Evolutionary conservation across 1,140 invertebrate species (phyloP).

Genomic region (Lethocerus indicus): DNA sequence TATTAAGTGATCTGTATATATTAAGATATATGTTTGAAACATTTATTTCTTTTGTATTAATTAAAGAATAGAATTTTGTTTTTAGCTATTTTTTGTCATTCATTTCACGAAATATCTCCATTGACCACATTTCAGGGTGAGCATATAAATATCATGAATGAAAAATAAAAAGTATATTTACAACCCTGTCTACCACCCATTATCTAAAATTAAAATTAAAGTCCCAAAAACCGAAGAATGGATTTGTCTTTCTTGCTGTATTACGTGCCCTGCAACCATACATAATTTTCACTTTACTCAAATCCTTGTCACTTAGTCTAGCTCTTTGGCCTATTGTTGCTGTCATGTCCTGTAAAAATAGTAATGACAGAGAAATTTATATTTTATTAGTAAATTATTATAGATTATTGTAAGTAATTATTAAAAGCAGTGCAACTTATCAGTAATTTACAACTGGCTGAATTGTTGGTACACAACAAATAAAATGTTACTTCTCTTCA

Average conservation of each 20-base stretch:
- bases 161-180: background rate
- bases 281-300: conserved; percentile 45
- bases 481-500: background rate
- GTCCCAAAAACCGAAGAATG: background rate
- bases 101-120: too few species aligned
- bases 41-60: too few species aligned
- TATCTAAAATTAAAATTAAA: too few species aligned
- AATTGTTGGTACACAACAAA: background rate
- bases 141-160: background rate
- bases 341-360: conserved; percentile 14
- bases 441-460: background rate
- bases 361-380: background rate
- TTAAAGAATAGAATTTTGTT: too few species aligned
- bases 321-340: conserved; percentile 38
- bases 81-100: too few species aligned
- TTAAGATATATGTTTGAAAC: too few species aligned
- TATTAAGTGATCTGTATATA: too few species aligned
- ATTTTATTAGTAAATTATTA: conserved; percentile 29
- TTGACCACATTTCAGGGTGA: too few species aligned
- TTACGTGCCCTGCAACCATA: conserved; percentile 26
- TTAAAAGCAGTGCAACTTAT: background rate
- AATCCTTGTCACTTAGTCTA: conserved; percentile 44
- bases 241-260: background rate
- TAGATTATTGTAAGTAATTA: background rate
- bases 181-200: too few species aligned